Conservation (phyloP, 2,113 vertebrate genomes). For the Actenoides lindsayi region DNA sequence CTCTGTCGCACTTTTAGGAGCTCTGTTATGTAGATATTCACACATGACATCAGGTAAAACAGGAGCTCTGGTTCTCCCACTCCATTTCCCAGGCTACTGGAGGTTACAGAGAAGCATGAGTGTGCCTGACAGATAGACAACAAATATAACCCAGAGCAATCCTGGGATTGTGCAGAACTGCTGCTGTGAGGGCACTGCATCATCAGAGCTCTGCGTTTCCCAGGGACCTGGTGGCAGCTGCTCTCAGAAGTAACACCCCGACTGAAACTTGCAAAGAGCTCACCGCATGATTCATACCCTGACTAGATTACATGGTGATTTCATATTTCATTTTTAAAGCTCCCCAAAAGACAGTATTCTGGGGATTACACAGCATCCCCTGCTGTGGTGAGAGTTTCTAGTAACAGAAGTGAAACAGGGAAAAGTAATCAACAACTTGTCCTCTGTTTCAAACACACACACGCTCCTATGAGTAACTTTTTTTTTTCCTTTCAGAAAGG, state of each 20-base stretch:
- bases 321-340: slow-evolving; percentile 15
- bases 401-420: not conserved
- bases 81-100: not conserved
- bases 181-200: not conserved
- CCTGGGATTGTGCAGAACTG: not conserved
- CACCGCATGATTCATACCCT: not conserved
- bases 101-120: not conserved
- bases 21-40: not conserved
- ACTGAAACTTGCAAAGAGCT: slow-evolving; percentile 5
- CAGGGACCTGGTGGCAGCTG: not conserved
- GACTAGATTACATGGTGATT: not conserved
- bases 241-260: slow-evolving; percentile 1
- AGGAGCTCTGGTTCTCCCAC: not conserved
- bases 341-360: not conserved
- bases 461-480: not conserved
- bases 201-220: not conserved
- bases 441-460: not conserved
- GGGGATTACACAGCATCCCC: not conserved
- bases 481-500: not conserved
- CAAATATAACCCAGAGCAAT: not conserved
- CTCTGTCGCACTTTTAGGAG: not conserved
- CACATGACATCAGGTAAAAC: not conserved
- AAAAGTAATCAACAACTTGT: not conserved
- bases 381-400: not conserved
- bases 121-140: not conserved